These are phyloP conservation scores for Magallana nippona DNA, from an alignment of 2,888 invertebrate species.

Conservation along the genomic window DNA sequence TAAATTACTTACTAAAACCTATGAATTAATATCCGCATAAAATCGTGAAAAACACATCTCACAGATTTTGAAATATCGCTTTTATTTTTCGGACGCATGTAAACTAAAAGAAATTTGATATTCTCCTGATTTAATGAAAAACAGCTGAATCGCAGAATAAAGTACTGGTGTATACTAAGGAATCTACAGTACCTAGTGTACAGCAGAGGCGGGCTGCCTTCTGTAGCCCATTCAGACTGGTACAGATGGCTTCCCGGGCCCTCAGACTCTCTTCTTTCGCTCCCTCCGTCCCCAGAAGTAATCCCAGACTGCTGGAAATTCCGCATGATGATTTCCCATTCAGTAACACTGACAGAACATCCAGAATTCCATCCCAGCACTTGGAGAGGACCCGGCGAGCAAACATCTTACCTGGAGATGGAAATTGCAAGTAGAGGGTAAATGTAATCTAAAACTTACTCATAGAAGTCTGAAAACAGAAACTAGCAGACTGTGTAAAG, in stretches of 20 bases:
- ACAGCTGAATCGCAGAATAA: no score
- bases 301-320: conserved; percentile 80
- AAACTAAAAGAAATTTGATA: no score
- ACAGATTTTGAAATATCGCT: no score
- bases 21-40: no score
- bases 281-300: conserved; percentile 80
- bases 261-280: conserved; percentile 81
- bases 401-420: conserved; percentile 77
- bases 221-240: conserved; percentile 93
- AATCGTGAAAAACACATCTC: no score
- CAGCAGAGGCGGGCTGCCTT: conserved; percentile 95
- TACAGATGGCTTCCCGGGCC: conserved; percentile 90
- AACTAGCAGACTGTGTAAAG: no score
- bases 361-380: conserved; percentile 95
- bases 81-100: no score
- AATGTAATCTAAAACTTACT: not conserved
- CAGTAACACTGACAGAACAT: conserved; percentile 90
- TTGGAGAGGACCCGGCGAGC: conserved; percentile 88
- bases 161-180: not conserved
- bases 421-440: conserved; percentile 12
- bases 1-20: no score
- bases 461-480: no score
- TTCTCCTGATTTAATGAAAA: no score
- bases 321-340: conserved; percentile 79
- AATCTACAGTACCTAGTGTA: conserved; percentile 83